Base-by-base conservation (phyloP, 2,797 vertebrate genomes). In the Lophius americanus region DNA sequence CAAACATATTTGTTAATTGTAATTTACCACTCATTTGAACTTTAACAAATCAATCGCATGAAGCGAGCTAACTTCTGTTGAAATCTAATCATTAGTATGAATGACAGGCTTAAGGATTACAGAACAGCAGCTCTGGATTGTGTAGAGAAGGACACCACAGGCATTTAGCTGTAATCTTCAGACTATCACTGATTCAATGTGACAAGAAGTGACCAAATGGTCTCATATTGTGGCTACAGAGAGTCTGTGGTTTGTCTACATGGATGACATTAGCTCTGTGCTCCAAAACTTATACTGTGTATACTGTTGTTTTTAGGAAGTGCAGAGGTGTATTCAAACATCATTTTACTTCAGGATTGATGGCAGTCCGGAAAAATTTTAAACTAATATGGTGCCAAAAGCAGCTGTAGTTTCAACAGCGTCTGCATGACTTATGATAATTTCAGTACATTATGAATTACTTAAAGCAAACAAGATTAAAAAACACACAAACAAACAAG, bases 161-260 rank as follows among this genome's bases (percentile, higher is more conserved):
- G 84, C 87, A 82, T 79, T 91, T 81, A 82, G 83, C 86, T 84
- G 76, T 80, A 77, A 82, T 88, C 78, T 83, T 79, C 73, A 42
- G 60, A 68, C 62, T 82, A 86, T 84, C 66, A 64, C 82, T 90
- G 85, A 92, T 89, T 52, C 83, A 84, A 88, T 89, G 85, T 93
- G 92, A 94, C 90, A 93, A 90, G 85, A 87, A 90, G 88, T 85
- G 88, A 90, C 90, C 84, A 84, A 76, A 87, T 89, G 85, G 85
- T 82, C 79, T 90, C 80, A 81, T 90, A 89, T 87, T 67, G 81
- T 88, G 83, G 83, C 70, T 46, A 81, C 69, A 52, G 55, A 89
- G 78, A 89, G 78, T 91, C 81, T 89, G 81, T 82, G 80, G 68
- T 82, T 70, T 85, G 78, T 91, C 84, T 85, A 79, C 12, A 23